Conservation (phyloP, 1,140 invertebrate genomes). For the Lordiphosa stackelbergi region DNA sequence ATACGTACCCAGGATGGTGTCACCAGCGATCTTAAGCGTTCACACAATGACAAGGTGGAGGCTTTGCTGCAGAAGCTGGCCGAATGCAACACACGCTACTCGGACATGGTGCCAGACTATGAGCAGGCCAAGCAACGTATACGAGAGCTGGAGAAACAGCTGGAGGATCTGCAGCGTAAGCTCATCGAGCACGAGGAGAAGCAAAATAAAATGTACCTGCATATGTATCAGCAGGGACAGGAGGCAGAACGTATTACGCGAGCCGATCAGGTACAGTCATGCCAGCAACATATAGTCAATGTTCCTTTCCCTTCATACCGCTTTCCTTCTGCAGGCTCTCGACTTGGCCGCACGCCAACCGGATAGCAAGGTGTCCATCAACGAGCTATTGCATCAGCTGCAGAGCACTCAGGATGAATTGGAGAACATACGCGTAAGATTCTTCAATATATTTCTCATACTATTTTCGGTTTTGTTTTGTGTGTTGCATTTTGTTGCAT, state of each 20-base stretch:
- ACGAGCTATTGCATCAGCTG: slow-evolving; percentile 87
- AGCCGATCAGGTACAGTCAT: slow-evolving; percentile 79
- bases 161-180: slow-evolving; percentile 83
- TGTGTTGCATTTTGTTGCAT: slow-evolving; percentile 77
- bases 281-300: neutral
- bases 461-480: slow-evolving; percentile 76
- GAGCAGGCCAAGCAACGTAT: slow-evolving; percentile 83
- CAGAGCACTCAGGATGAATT: slow-evolving; percentile 89
- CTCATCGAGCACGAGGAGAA: slow-evolving; percentile 85
- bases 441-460: slow-evolving; percentile 76
- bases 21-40: slow-evolving; percentile 84
- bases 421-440: slow-evolving; percentile 88
- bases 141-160: slow-evolving; percentile 82
- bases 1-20: slow-evolving; percentile 84
- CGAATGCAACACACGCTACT: slow-evolving; percentile 87
- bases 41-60: slow-evolving; percentile 88
- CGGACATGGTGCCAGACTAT: slow-evolving; percentile 83
- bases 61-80: slow-evolving; percentile 86
- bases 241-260: slow-evolving; percentile 85
- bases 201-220: slow-evolving; percentile 86
- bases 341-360: slow-evolving; percentile 80
- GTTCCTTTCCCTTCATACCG: slow-evolving; percentile 11
- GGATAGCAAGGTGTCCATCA: slow-evolving; percentile 83
- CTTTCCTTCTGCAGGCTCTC: slow-evolving; percentile 78
- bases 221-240: slow-evolving; percentile 90